Percentiles rank a stretch among this genome's conserved stretches.
Evolutionary conservation across 2,888 invertebrate genomes (phyloP).

Genomic region (Esperia sulphurella): DNA sequence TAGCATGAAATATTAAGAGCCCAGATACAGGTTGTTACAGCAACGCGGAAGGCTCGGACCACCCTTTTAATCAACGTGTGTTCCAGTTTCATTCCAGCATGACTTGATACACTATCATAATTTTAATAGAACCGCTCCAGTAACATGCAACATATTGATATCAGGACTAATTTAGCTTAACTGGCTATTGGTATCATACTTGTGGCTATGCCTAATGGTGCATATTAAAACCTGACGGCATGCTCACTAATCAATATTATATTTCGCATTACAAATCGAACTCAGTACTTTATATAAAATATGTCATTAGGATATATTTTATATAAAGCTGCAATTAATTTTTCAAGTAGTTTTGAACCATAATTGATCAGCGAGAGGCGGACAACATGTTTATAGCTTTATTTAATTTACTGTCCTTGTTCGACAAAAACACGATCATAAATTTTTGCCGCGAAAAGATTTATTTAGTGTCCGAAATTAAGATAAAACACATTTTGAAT

Average conservation of each 20-base stretch:
- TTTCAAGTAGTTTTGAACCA: too few species aligned
- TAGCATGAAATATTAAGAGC: background rate
- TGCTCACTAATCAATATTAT: too few species aligned
- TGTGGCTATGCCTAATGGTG: background rate
- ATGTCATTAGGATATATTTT: too few species aligned
- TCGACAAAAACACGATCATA: background rate
- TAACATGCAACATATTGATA: conserved; percentile 5
- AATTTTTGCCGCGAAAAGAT: background rate
- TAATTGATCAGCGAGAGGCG: too few species aligned
- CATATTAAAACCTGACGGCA: background rate
- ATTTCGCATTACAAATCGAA: too few species aligned
- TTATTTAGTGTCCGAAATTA: background rate
- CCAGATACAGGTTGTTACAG: conserved; percentile 4
- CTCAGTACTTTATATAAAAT: too few species aligned
- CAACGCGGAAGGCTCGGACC: conserved; percentile 8
- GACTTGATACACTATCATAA: conserved; percentile 3
- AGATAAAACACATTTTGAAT: background rate
- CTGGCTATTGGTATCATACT: background rate
- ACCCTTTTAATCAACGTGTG: conserved; percentile 10
- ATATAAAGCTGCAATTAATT: too few species aligned
- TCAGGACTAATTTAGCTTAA: background rate
- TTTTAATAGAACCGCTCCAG: conserved; percentile 5
- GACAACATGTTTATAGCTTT: background rate
- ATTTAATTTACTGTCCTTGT: background rate
- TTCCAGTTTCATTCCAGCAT: conserved; percentile 4